These are phyloP conservation scores for Elgaria multicarinata DNA, from an alignment of 2,113 vertebrate genomes.

Conservation along the genomic window DNA sequence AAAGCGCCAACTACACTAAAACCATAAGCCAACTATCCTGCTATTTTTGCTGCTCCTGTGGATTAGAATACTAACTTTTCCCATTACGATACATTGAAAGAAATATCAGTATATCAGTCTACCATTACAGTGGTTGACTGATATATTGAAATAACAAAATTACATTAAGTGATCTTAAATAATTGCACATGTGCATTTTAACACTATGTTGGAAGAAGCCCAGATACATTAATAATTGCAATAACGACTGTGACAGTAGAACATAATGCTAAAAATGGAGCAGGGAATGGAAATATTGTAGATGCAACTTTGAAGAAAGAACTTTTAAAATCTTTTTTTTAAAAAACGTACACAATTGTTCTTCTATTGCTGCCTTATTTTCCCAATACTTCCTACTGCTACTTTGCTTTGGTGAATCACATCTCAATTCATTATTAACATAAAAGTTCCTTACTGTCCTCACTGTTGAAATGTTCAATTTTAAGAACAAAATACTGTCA, in stretches of 20 bases:
- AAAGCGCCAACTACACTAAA: too few relatives aligned
- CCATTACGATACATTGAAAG: neutral
- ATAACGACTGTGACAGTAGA: neutral
- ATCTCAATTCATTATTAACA: neutral
- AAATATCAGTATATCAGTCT: neutral
- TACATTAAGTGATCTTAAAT: neutral
- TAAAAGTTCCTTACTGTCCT: neutral
- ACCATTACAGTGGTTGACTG: neutral
- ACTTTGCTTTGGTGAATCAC: neutral
- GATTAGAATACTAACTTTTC: neutral
- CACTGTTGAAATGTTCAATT: neutral
- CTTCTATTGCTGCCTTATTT: neutral
- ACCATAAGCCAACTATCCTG: too few relatives aligned
- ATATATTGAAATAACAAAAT: neutral
- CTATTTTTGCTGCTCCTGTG: too few relatives aligned
- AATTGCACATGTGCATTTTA: neutral
- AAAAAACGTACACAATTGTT: neutral
- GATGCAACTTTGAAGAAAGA: neutral
- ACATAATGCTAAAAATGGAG: neutral
- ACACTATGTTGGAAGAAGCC: neutral
- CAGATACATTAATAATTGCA: neutral
- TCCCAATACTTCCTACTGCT: neutral
- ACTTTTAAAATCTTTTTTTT: neutral
- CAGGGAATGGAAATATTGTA: neutral
- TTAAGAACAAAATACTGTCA: too few relatives aligned